Percentiles rank a stretch among this genome's conserved stretches.
Evolutionary conservation across 1,140 invertebrate species (phyloP).

Genomic region (Monomorium pharaonis): DNA sequence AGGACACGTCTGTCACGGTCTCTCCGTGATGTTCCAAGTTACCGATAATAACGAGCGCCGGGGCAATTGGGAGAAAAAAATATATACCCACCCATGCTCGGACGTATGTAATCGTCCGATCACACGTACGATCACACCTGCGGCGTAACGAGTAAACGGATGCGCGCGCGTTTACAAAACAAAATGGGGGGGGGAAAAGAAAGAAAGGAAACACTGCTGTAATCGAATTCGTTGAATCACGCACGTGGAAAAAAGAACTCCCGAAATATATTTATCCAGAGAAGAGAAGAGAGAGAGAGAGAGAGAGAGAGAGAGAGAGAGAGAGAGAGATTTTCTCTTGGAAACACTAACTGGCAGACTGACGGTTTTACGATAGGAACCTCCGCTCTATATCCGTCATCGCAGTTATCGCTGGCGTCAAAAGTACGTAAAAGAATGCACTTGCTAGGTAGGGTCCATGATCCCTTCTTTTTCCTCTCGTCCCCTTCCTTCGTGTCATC

Average conservation of each 20-base stretch:
- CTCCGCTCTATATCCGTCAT: neutral
- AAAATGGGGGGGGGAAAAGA: neutral
- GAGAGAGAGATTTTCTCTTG: slow-evolving; percentile 48
- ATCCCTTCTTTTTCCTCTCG: too few relatives aligned
- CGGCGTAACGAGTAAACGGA: neutral
- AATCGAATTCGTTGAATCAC: slow-evolving; percentile 31
- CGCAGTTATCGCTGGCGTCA: slow-evolving; percentile 50
- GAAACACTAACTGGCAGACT: slow-evolving; percentile 47
- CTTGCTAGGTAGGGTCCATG: too few relatives aligned
- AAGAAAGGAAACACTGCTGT: neutral
- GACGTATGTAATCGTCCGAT: neutral
- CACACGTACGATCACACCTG: neutral
- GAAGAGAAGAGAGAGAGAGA: neutral
- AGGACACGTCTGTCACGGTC: neutral
- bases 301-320: slow-evolving; percentile 12
- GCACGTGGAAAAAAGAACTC: neutral
- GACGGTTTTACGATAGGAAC: slow-evolving; percentile 28
- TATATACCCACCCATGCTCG: neutral
- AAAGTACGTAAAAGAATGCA: slow-evolving; percentile 62
- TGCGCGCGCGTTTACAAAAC: neutral
- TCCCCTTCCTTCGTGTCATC: neutral
- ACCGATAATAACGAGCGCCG: slow-evolving; percentile 18
- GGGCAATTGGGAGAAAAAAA: neutral
- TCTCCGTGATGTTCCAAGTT: neutral
- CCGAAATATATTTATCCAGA: neutral